A percentile compares a stretch with the other conserved stretches of the same genome.
These are phyloP conservation scores for Elmis aenea DNA, from an alignment of 2,888 invertebrate species.

Conservation along the genomic window DNA sequence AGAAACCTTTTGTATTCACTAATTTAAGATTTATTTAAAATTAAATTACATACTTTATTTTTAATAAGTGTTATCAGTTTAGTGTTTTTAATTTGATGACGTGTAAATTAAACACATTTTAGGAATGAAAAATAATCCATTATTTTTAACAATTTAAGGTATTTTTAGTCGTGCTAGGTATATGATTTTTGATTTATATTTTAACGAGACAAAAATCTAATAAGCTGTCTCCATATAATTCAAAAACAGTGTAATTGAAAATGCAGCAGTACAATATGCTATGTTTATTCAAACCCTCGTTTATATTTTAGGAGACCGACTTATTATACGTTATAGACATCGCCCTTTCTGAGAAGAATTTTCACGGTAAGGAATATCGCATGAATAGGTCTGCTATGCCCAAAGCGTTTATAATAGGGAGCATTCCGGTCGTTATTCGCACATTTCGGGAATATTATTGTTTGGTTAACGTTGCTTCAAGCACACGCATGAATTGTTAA, in stretches of 20 bases:
- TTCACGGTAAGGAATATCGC: slow-evolving; percentile 10
- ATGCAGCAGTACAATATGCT: slow-evolving; percentile 3
- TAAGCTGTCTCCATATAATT: too few relatives aligned
- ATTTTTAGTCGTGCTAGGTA: too few relatives aligned
- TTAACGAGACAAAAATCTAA: too few relatives aligned
- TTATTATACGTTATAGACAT: slow-evolving; percentile 7
- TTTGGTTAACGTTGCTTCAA: slow-evolving; percentile 1
- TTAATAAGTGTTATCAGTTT: too few relatives aligned
- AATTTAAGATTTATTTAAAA: too few relatives aligned
- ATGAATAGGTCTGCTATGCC: slow-evolving; percentile 9
- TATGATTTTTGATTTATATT: too few relatives aligned
- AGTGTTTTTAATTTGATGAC: too few relatives aligned
- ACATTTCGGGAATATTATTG: slow-evolving; percentile 9
- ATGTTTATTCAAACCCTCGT: slow-evolving; percentile 8
- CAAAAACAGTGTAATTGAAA: slow-evolving; percentile 4
- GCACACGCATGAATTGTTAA: slow-evolving; percentile 9
- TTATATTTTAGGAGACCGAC: slow-evolving; percentile 2
- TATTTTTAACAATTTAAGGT: too few relatives aligned
- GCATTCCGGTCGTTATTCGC: slow-evolving; percentile 10
- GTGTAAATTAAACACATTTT: too few relatives aligned
- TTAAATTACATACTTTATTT: too few relatives aligned
- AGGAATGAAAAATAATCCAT: too few relatives aligned
- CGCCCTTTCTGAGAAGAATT: slow-evolving; percentile 10
- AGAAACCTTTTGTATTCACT: too few relatives aligned
- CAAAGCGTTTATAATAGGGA: slow-evolving; percentile 8